Conservation (phyloP, 1,140 invertebrate genomes). For the Brachionus calyciflorus region DNA sequence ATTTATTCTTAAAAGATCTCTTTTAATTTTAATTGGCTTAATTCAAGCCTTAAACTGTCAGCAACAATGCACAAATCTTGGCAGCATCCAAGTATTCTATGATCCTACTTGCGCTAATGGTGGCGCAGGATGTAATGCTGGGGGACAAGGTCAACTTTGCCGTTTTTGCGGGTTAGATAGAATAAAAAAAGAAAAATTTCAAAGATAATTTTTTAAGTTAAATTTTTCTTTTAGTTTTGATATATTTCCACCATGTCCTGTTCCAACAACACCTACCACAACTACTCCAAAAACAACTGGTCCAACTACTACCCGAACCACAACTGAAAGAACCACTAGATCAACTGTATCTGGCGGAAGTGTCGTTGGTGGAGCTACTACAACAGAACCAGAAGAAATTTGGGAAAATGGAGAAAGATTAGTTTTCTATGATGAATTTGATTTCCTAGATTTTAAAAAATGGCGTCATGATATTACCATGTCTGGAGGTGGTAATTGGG, state of each 20-base stretch:
- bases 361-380: not conserved
- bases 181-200: not conserved
- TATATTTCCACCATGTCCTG: conserved; percentile 21
- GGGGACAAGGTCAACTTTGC: conserved; percentile 12
- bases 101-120: conserved; percentile 3
- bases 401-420: conserved; percentile 56
- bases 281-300: not conserved
- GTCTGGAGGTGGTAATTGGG: conserved; percentile 70
- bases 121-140: conserved; percentile 2
- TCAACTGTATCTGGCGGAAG: not conserved
- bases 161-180: conserved; percentile 1
- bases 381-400: too few species aligned
- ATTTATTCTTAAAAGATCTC: too few species aligned
- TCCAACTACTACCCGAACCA: conserved; percentile 9
- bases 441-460: conserved; percentile 64
- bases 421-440: conserved; percentile 69
- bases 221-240: conserved; percentile 9
- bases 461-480: conserved; percentile 71
- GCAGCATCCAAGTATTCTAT: conserved; percentile 15
- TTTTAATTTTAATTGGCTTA: not conserved
- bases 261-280: not conserved
- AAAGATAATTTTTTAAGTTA: not conserved
- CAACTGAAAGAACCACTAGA: not conserved
- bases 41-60: not conserved
- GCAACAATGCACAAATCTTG: conserved; percentile 10